These are phyloP conservation scores for Stomorhina lunata DNA, from an alignment of 2,888 invertebrate genomes.

Conservation along the genomic window DNA sequence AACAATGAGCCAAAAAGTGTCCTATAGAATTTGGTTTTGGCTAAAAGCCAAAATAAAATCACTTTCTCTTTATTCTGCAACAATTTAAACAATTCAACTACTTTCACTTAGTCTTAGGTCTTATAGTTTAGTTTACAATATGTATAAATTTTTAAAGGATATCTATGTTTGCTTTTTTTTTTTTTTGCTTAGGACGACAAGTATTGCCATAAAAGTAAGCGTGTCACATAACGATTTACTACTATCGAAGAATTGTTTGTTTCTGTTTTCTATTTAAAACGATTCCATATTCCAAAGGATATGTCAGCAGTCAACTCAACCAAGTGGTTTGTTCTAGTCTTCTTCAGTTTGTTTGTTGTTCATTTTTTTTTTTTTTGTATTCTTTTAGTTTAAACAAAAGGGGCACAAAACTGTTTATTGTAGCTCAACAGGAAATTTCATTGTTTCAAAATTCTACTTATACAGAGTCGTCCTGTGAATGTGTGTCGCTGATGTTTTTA, in stretches of 20 bases:
- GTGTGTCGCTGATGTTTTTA: slow-evolving; percentile 23
- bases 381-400: slow-evolving; percentile 39
- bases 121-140: slow-evolving; percentile 31
- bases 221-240: slow-evolving; percentile 61
- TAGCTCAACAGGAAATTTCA: slow-evolving; percentile 59
- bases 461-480: too few species aligned
- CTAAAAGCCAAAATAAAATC: slow-evolving; percentile 50
- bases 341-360: slow-evolving; percentile 32
- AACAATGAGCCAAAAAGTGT: slow-evolving; percentile 10
- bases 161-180: not conserved
- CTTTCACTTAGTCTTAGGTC: too few species aligned
- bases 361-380: slow-evolving; percentile 9
- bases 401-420: slow-evolving; percentile 34
- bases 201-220: slow-evolving; percentile 40
- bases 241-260: slow-evolving; percentile 45
- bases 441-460: slow-evolving; percentile 32
- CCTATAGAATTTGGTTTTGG: slow-evolving; percentile 45
- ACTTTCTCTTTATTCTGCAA: slow-evolving; percentile 14
- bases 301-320: slow-evolving; percentile 43
- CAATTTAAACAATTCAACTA: slow-evolving; percentile 46
- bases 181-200: too few species aligned
- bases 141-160: not conserved
- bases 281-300: slow-evolving; percentile 33
- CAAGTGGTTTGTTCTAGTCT: slow-evolving; percentile 29
- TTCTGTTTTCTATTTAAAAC: slow-evolving; percentile 38